phyloP scores from a whole-genome alignment of 2,888 invertebrate genomes.

The Apamea sordens region DNA sequence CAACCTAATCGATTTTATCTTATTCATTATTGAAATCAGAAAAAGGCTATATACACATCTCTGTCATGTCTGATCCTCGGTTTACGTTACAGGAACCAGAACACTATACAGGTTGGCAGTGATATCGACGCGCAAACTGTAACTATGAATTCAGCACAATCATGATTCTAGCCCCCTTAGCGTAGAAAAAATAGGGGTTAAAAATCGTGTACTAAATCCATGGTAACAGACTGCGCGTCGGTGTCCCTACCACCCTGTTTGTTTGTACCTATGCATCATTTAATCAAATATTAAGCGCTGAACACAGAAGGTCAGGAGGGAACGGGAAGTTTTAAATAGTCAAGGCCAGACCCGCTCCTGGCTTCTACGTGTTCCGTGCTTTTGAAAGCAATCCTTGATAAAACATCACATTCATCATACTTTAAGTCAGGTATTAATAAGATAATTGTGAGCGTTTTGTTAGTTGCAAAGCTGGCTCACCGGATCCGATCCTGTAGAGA shows the following conservation, averaged over 20 bases:
- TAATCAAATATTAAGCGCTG: not conserved
- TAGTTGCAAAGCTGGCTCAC: slow-evolving; percentile 90
- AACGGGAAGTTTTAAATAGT: not conserved
- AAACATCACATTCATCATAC: not conserved
- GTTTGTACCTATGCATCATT: not conserved
- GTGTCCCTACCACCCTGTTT: not conserved
- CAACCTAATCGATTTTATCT: not conserved
- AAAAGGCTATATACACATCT: not conserved
- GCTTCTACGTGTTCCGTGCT: not conserved
- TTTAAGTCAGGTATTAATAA: not conserved
- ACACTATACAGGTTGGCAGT: not conserved
- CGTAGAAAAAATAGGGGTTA: no score
- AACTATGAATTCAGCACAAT: not conserved
- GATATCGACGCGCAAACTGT: not conserved
- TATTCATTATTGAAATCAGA: not conserved
- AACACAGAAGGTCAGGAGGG: not conserved
- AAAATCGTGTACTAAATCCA: not conserved
- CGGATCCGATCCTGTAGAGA: slow-evolving; percentile 95
- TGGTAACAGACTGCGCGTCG: not conserved
- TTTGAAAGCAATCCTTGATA: not conserved
- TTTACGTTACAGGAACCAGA: not conserved
- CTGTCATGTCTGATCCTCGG: not conserved
- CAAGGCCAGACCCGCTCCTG: not conserved
- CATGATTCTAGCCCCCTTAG: not conserved
- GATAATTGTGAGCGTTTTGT: slow-evolving; percentile 75